Evolutionary conservation across 2,888 invertebrate species (phyloP).

Genomic region (Cabera pusaria): DNA sequence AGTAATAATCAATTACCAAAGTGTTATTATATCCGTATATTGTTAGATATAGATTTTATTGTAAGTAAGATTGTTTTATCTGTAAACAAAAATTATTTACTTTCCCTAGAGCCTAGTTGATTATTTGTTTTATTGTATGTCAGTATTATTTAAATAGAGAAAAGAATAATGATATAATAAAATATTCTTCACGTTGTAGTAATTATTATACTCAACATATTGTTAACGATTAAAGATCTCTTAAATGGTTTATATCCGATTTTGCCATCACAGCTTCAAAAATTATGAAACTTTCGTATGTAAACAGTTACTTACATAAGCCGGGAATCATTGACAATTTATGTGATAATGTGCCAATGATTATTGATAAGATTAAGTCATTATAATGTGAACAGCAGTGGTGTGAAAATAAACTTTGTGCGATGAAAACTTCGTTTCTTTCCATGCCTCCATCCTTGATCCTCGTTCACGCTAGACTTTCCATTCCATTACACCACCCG

Average conservation of each 20-base stretch:
- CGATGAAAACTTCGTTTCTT: constrained; percentile 27
- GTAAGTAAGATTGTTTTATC: too few species aligned
- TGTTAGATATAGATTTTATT: constrained; percentile 1
- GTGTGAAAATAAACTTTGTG: constrained; percentile 45
- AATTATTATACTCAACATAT: too few species aligned
- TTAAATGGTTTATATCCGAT: constrained; percentile 35
- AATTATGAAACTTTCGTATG: constrained; percentile 6
- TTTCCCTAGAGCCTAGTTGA: too few species aligned
- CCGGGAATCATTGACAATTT: constrained; percentile 74
- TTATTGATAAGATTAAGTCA: constrained; percentile 60
- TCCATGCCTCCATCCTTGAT: constrained; percentile 11
- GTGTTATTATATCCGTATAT: constrained; percentile 38
- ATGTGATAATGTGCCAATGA: constrained; percentile 85
- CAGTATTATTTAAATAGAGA: constrained; percentile 25
- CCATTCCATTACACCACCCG: constrained; percentile 3
- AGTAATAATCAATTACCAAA: constrained; percentile 45
- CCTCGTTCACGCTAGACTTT: not conserved
- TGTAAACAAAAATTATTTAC: too few species aligned
- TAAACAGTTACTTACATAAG: constrained; percentile 27
- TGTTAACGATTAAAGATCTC: constrained; percentile 15
- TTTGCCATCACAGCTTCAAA: constrained; percentile 43
- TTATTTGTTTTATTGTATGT: constrained; percentile 20
- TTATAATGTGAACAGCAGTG: constrained; percentile 39
- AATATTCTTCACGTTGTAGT: too few species aligned
- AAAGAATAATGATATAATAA: too few species aligned